Evolutionary conservation across 2,888 invertebrate species (phyloP).

Genomic region (Malachius bipustulatus): DNA sequence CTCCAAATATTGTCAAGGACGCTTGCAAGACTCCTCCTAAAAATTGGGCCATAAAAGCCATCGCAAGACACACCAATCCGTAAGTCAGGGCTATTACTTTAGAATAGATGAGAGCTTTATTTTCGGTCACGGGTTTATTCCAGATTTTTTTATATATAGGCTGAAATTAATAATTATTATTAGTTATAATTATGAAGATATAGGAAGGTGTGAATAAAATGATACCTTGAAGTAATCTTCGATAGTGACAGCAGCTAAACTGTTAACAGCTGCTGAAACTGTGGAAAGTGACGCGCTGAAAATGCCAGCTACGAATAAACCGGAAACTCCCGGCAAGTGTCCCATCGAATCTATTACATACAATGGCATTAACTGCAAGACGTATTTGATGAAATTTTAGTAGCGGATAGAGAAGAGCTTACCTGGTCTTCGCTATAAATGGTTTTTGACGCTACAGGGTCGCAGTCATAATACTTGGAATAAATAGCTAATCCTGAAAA

Average conservation of each 20-base stretch:
- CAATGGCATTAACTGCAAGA: slow-evolving; percentile 53
- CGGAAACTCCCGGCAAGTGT: slow-evolving; percentile 65
- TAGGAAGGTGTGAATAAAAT: not conserved
- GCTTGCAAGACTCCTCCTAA: slow-evolving; percentile 83
- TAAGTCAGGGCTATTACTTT: slow-evolving; percentile 59
- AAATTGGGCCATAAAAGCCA: slow-evolving; percentile 73
- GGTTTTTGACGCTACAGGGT: slow-evolving; percentile 53
- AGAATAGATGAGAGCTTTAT: slow-evolving; percentile 41
- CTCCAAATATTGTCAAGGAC: slow-evolving; percentile 74
- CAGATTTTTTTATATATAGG: slow-evolving; percentile 34
- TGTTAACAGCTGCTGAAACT: slow-evolving; percentile 83
- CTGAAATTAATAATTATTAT: slow-evolving; percentile 22
- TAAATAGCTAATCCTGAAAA: slow-evolving; percentile 67
- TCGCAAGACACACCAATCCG: slow-evolving; percentile 63
- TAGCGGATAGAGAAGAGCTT: slow-evolving; percentile 12
- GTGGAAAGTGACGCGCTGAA: slow-evolving; percentile 87
- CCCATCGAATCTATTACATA: slow-evolving; percentile 68
- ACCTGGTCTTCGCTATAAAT: slow-evolving; percentile 60
- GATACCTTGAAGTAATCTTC: slow-evolving; percentile 66
- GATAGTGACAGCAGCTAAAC: slow-evolving; percentile 78
- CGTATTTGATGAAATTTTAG: not conserved
- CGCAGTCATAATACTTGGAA: slow-evolving; percentile 70
- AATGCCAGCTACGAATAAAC: slow-evolving; percentile 82
- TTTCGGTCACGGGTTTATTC: slow-evolving; percentile 33
- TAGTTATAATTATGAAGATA: not conserved